phyloP scores from a whole-genome alignment of 1,140 invertebrate genomes.

The Hyles vespertilio region DNA sequence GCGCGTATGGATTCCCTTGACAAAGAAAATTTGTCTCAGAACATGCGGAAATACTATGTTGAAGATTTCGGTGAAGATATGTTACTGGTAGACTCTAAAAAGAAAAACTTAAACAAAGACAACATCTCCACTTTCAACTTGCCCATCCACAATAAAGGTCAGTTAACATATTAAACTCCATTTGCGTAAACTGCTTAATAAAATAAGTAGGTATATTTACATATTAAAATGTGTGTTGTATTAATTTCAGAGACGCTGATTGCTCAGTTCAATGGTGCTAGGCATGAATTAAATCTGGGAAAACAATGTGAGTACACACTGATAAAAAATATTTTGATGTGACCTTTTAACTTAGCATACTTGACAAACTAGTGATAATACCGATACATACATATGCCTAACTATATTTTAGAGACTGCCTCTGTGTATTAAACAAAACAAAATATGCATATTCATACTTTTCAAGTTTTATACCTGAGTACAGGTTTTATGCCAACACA shows the following conservation, averaged over 20 bases:
- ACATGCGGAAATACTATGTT: slow-evolving; percentile 51
- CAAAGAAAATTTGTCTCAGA: slow-evolving; percentile 29
- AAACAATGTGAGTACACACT: slow-evolving; percentile 46
- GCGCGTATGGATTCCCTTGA: slow-evolving; percentile 35
- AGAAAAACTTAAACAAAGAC: slow-evolving; percentile 49
- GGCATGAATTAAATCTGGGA: slow-evolving; percentile 46
- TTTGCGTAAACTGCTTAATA: background rate
- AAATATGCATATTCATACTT: too few species aligned
- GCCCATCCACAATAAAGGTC: slow-evolving; percentile 52
- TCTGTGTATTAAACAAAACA: too few species aligned
- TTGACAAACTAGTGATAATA: background rate
- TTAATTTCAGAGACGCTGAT: slow-evolving; percentile 48
- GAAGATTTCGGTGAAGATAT: slow-evolving; percentile 63
- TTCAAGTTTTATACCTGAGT: too few species aligned
- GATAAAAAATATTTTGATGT: too few species aligned
- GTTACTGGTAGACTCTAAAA: slow-evolving; percentile 57
- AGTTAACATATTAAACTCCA: background rate
- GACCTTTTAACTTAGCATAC: background rate
- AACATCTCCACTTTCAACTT: slow-evolving; percentile 38
- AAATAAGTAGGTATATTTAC: background rate
- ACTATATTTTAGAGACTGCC: too few species aligned
- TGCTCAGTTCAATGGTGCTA: slow-evolving; percentile 61
- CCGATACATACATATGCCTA: too few species aligned
- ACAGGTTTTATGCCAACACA: too few species aligned
- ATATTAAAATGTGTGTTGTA: background rate